Evolutionary conservation across 2,888 invertebrate species (phyloP).

Genomic region (Charanyca ferruginea): DNA sequence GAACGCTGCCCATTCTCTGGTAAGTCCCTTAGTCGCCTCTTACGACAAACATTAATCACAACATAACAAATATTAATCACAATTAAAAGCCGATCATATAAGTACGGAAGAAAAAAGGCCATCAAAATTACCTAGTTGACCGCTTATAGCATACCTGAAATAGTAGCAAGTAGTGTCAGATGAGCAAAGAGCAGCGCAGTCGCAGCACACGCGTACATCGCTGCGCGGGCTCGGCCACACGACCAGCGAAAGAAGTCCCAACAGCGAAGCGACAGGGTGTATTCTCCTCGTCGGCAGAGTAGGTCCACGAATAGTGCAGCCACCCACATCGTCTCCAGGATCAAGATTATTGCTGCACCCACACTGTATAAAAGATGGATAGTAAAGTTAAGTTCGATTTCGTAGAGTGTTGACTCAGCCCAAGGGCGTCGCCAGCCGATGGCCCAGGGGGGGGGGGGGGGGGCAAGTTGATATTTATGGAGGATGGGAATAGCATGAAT

Average conservation of each 20-base stretch:
- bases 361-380: constrained; percentile 70
- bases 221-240: constrained; percentile 85
- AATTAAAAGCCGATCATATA: no score
- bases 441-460: no score
- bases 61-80: no score
- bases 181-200: constrained; percentile 87
- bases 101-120: no score
- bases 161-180: constrained; percentile 80
- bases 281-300: constrained; percentile 85
- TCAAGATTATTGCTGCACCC: constrained; percentile 82
- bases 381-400: no score
- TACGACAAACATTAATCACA: no score
- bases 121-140: neutral
- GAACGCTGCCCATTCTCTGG: no score
- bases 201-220: constrained; percentile 86
- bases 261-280: constrained; percentile 83
- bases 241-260: constrained; percentile 89
- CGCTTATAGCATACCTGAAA: constrained; percentile 74
- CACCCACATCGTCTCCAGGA: constrained; percentile 89
- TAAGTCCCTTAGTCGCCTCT: no score
- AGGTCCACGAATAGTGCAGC: constrained; percentile 86
- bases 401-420: no score
- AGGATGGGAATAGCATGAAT: no score
- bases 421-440: no score
- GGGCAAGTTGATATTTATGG: no score